These are phyloP conservation scores for Heliornis fulica DNA, from an alignment of 2,113 vertebrate genomes.

Conservation along the genomic window DNA sequence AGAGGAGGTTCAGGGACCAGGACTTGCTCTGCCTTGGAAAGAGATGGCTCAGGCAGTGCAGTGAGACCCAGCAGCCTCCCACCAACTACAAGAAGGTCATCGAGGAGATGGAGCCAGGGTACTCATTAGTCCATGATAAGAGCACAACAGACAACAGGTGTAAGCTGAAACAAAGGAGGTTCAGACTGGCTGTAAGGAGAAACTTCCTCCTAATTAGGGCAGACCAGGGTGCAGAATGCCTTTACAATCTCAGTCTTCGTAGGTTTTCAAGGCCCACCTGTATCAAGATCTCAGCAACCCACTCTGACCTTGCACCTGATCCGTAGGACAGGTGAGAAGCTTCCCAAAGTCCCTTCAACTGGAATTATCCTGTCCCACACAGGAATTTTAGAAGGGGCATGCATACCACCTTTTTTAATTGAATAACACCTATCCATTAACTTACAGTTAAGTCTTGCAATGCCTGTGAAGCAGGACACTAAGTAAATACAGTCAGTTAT, in stretches of 20 bases:
- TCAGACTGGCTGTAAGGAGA: neutral
- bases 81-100: neutral
- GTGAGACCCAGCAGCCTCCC: neutral
- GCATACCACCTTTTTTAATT: neutral
- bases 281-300: neutral
- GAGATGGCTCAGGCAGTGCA: neutral
- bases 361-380: neutral
- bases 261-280: neutral
- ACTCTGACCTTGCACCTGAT: neutral
- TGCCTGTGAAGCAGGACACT: neutral
- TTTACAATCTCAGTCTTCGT: neutral
- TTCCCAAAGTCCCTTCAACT: neutral
- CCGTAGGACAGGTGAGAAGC: neutral
- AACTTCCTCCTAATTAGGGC: neutral
- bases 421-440: neutral
- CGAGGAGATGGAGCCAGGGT: neutral
- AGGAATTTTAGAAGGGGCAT: neutral
- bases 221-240: fast-evolving
- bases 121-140: neutral
- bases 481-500: slow-evolving; percentile 38
- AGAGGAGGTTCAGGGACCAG: neutral
- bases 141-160: fast-evolving
- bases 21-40: neutral
- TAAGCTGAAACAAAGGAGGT: neutral
- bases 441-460: slow-evolving; percentile 7